Conservation (phyloP, 2,113 vertebrate species). For the Corythornis cristatus region DNA sequence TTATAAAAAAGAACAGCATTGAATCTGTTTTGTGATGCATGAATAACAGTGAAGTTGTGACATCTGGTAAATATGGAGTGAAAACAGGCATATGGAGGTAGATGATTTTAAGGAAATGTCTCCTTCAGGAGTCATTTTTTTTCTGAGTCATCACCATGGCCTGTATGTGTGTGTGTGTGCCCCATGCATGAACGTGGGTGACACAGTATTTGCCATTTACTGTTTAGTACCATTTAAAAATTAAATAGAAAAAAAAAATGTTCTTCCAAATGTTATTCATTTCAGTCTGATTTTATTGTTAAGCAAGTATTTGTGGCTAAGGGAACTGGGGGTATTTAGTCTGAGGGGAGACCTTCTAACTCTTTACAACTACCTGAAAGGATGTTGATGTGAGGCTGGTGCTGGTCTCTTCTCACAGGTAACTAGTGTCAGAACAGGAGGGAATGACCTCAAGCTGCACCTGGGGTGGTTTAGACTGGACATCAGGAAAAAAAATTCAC, state of each 20-base stretch:
- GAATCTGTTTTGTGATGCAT: conserved; percentile 29
- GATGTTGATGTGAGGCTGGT: too few species aligned
- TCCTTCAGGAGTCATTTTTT: not conserved
- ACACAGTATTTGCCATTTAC: not conserved
- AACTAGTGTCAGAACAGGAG: too few species aligned
- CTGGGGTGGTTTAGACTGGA: too few species aligned
- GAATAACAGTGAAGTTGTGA: conserved; percentile 32
- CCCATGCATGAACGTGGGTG: not conserved
- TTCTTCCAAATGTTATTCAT: not conserved
- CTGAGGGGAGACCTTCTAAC: too few species aligned
- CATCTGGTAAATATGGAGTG: conserved; percentile 26
- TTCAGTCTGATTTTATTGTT: not conserved
- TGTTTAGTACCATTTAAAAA: not conserved
- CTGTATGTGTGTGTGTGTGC: not conserved
- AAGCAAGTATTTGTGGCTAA: not conserved
- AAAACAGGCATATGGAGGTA: conserved; percentile 25
- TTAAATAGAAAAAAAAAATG: not conserved
- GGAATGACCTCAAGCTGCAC: too few species aligned
- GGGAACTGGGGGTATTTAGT: too few species aligned
- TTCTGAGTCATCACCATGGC: not conserved
- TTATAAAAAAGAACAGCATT: conserved; percentile 25
- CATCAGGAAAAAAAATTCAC: too few species aligned
- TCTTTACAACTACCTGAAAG: too few species aligned
- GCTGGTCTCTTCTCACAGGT: too few species aligned
- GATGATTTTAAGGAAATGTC: not conserved